Evolutionary conservation across 2,888 invertebrate genomes (phyloP).

Genomic region (Luperina nickerlii): DNA sequence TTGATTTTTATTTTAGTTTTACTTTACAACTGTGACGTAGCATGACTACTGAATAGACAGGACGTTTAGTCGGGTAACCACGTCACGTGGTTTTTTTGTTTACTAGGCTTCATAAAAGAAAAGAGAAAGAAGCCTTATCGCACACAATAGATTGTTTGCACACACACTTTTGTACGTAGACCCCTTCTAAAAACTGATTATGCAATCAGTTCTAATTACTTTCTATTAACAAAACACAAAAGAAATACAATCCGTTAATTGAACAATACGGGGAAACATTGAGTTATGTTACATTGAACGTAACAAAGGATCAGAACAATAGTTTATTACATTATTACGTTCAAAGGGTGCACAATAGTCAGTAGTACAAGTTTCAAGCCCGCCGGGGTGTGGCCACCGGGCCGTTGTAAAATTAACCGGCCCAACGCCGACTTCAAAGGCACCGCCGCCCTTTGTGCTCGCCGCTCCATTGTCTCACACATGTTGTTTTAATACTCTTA

Average conservation of each 20-base stretch:
- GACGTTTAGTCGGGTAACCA: too few relatives aligned
- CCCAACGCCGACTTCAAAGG: constrained; percentile 81
- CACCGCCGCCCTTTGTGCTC: constrained; percentile 81
- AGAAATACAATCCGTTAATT: constrained; percentile 30
- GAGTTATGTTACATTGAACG: constrained; percentile 14
- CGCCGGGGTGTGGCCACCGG: constrained; percentile 68
- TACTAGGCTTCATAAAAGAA: background rate
- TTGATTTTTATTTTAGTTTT: too few relatives aligned
- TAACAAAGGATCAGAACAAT: constrained; percentile 44
- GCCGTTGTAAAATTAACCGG: constrained; percentile 84
- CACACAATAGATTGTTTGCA: background rate
- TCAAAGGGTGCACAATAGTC: constrained; percentile 67
- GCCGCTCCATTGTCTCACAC: constrained; percentile 87
- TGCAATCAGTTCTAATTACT: constrained; percentile 31
- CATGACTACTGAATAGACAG: too few relatives aligned
- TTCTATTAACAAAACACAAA: constrained; percentile 31
- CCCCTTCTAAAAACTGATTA: constrained; percentile 22
- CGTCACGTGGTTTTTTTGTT: too few relatives aligned
- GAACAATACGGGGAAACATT: constrained; percentile 41
- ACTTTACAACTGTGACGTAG: too few relatives aligned
- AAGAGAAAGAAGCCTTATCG: constrained; percentile 10
- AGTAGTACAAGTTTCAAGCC: constrained; percentile 55
- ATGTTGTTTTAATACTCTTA: constrained; percentile 86
- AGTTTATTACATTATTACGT: constrained; percentile 40
- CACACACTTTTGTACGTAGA: background rate